Percentiles rank a stretch among this genome's conserved stretches.
Conservation (phyloP, 2,888 invertebrate species). For the Epicampocera succincta region DNA sequence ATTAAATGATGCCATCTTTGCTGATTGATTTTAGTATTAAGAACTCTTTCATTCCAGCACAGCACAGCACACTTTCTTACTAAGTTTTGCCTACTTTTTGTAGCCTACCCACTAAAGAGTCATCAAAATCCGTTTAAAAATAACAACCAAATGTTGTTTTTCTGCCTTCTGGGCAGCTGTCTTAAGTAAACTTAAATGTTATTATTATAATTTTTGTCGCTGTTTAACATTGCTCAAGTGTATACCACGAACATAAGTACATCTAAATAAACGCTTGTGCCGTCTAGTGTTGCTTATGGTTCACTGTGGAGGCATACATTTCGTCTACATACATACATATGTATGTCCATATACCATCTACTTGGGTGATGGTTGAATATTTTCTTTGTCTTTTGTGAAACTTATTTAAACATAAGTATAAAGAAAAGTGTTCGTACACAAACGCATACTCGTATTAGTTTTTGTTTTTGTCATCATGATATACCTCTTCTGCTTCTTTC, state of each 20-base stretch:
- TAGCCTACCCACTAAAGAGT: neutral
- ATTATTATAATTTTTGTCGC: constrained; percentile 55
- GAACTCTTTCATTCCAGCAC: too few relatives aligned
- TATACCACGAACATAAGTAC: neutral
- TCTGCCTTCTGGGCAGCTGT: constrained; percentile 1
- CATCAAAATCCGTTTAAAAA: constrained; percentile 21
- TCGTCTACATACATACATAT: constrained; percentile 1
- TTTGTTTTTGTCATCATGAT: constrained; percentile 64
- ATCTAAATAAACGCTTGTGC: neutral
- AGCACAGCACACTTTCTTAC: too few relatives aligned
- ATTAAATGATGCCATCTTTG: too few relatives aligned
- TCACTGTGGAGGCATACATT: constrained; percentile 17
- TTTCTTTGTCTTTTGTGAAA: constrained; percentile 47
- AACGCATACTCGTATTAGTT: constrained; percentile 3
- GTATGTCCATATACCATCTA: constrained; percentile 1
- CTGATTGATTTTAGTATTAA: too few relatives aligned
- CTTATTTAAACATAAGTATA: constrained; percentile 59
- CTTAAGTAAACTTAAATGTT: constrained; percentile 50
- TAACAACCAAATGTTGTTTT: neutral
- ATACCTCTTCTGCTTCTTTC: constrained; percentile 49
- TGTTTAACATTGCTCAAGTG: constrained; percentile 53
- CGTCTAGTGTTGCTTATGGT: constrained; percentile 30
- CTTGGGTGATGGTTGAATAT: constrained; percentile 49
- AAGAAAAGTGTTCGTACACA: neutral
- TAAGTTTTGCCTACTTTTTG: constrained; percentile 14